Evolutionary conservation across 2,888 invertebrate species (phyloP), one percentile per base, ranked within the genome.

Genomic region (Cactoblastis cactorum): DNA sequence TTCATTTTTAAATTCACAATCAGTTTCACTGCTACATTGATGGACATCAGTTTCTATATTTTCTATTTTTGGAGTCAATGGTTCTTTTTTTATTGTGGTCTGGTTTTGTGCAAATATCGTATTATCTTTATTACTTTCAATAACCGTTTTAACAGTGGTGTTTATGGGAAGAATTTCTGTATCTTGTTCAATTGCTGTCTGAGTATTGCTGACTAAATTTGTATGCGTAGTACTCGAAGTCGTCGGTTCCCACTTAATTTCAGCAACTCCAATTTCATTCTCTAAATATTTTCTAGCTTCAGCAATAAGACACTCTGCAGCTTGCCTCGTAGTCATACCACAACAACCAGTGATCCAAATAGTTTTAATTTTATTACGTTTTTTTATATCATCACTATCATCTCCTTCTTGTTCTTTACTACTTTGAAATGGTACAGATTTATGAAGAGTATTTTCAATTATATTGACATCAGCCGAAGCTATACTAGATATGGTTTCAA

Each of bases 351-450:
- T 95, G 11, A 97, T 92, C 91, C 95, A 96, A 53, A 96, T 91
- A 62, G 92, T 93, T 70, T 93, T 91, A 45, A 93, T 91, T 77
- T 92, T 92, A 67, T 93, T 94, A 50, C 95, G 90, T 72, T 93
- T 92, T 45, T 91, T 90, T 6, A 91, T 83, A 65, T 94, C 95
- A 58, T 84, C 80, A 47, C 90, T 90, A 55, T 93, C 91, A 74
- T 96, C 96, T 53, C 92, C 92, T 41, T 95, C 93, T 63, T 92
- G 86, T 69, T 92, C 92, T 74, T 95, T 96, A 54, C 92, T 93
- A 64, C 95, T 96, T 83, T 96, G 94, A 81, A 98, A 98, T 28
- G 98, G 97, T 1, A 94, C 86, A 2, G 95, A 92, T 74, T 94
- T 94, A 54, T 92, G 91, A 8, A 99, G 88, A 43, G 96, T 91